These are phyloP conservation scores for Argyresthia goedartella DNA, from an alignment of 2,888 invertebrate genomes.

Conservation along the genomic window DNA sequence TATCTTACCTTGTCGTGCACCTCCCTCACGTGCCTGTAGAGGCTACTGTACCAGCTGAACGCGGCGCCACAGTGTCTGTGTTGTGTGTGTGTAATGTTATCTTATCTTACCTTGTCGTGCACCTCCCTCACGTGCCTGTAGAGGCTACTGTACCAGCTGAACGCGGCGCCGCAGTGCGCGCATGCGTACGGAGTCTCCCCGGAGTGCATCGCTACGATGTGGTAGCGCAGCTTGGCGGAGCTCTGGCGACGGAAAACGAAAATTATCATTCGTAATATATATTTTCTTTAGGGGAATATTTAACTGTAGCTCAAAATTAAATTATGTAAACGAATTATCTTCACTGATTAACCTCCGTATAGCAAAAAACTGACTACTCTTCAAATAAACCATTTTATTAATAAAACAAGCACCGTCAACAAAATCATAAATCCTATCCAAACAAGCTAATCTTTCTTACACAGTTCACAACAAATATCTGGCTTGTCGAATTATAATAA, in stretches of 20 bases:
- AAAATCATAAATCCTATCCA: too few species aligned
- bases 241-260: slow-evolving; percentile 30
- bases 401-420: too few species aligned
- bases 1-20: slow-evolving; percentile 53
- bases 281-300: too few species aligned
- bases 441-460: too few species aligned
- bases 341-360: too few species aligned
- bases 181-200: slow-evolving; percentile 53
- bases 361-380: too few species aligned
- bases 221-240: slow-evolving; percentile 53
- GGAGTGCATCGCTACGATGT: slow-evolving; percentile 58
- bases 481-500: too few species aligned
- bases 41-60: slow-evolving; percentile 60
- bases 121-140: slow-evolving; percentile 52
- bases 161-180: slow-evolving; percentile 41
- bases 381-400: too few species aligned
- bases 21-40: slow-evolving; percentile 49
- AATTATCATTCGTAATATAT: not conserved
- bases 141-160: slow-evolving; percentile 59
- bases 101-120: slow-evolving; percentile 50
- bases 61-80: slow-evolving; percentile 28
- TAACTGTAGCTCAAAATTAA: not conserved
- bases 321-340: too few species aligned
- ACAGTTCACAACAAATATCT: too few species aligned
- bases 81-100: not conserved